phyloP scores from a whole-genome alignment of 2,797 vertebrate species.

The Oreochromis mossambicus region DNA sequence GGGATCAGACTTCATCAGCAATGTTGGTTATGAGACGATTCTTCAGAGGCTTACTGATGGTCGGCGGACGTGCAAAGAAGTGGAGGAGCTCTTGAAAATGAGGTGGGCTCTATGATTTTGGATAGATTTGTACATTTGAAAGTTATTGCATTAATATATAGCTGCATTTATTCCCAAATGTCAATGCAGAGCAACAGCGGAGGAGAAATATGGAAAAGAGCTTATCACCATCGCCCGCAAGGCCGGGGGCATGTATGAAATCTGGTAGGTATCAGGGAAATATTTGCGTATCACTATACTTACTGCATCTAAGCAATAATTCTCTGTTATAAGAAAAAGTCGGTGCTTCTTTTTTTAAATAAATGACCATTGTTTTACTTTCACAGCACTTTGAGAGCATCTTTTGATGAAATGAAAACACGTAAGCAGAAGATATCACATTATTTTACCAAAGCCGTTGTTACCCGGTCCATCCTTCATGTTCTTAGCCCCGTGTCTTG shows the following conservation, averaged over 20 bases:
- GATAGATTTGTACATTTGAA: not conserved
- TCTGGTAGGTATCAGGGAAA: slow-evolving; percentile 76
- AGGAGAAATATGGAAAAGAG: slow-evolving; percentile 95
- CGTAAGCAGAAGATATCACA: slow-evolving; percentile 75
- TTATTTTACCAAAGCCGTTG: not conserved
- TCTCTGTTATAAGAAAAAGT: not conserved
- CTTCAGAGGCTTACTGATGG: slow-evolving; percentile 86
- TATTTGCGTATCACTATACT: not conserved
- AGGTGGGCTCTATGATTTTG: slow-evolving; percentile 69
- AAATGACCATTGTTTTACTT: not conserved
- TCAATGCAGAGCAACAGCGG: slow-evolving; percentile 83
- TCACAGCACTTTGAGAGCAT: slow-evolving; percentile 84
- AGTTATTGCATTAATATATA: not conserved
- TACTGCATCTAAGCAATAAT: not conserved
- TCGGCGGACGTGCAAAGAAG: slow-evolving; percentile 90
- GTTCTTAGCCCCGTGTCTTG: not conserved
- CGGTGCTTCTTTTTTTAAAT: accelerated
- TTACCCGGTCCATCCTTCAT: not conserved
- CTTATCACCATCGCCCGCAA: slow-evolving; percentile 88
- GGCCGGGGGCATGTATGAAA: slow-evolving; percentile 87
- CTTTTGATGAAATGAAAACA: slow-evolving; percentile 88
- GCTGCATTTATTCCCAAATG: not conserved
- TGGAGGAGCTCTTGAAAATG: slow-evolving; percentile 92
- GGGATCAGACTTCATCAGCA: slow-evolving; percentile 86
- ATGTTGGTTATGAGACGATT: slow-evolving; percentile 84